Evolutionary conservation across 2,888 invertebrate species (phyloP), one percentile per base, ranked within the genome.

Genomic region (Drosophila barbarae): DNA sequence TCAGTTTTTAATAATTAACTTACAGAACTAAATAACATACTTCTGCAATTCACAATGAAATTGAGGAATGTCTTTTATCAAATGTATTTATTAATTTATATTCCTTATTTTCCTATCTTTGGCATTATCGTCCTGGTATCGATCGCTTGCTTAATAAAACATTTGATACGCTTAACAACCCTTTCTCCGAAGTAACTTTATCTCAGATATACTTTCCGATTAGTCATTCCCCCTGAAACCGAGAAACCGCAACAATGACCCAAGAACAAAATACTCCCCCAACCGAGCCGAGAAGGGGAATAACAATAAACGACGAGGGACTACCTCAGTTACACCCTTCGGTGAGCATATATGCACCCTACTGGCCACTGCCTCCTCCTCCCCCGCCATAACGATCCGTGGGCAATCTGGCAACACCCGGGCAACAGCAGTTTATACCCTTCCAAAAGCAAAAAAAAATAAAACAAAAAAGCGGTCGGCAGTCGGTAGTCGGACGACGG

Each of bases 401-500:
- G 28, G 55, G 36, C 84, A 72, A 56, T 80, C 84, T 80, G 81
- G 81, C 81, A 85, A 74, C 79, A 65, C 69, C 38, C 32, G 66
- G 36, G 26, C 51, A 47, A 26, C 42, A n/a, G 46, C 46, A 41
- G 49, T 60, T 69, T 42, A 49, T 53, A 52, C 61, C 39, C 60
- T 53, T 60, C 67, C 70, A 51, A 44, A 8, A 13, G 39, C 38
- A 21, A 21, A 36, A 8, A 23, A 9, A 15, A 41, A 21, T 15
- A 36, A 21, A 15, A 38, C 34, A 28, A 65, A 54, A 35, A 54
- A 56, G 74, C 72, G 71, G 81, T 78, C 82, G 84, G 84, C 47
- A 60, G 60, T 60, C 60, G 61, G 60, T 63, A 63, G 63, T 63
- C 76, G 84, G 85, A 72, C 83, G 85, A 76, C 83, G 85, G 85